Evolutionary conservation across 2,888 invertebrate genomes (phyloP).

Genomic region (Apocheima hispidaria): DNA sequence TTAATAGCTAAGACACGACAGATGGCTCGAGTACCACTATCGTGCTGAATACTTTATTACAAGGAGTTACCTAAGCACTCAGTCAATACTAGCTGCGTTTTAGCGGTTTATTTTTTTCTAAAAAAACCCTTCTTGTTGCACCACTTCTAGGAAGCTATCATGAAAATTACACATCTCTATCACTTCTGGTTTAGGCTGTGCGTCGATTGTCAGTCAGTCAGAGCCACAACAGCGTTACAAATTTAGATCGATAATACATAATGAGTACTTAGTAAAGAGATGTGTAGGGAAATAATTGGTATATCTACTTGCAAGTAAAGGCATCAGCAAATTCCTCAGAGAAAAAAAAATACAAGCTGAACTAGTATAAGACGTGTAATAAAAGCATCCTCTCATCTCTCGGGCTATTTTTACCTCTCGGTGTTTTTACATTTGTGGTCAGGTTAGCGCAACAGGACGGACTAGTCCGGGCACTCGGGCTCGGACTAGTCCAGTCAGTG

Average conservation of each 20-base stretch:
- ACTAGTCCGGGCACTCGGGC: slow-evolving; percentile 15
- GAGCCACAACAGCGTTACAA: no score
- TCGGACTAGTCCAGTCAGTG: slow-evolving; percentile 6
- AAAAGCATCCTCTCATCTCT: slow-evolving; percentile 24
- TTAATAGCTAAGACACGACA: slow-evolving; percentile 3
- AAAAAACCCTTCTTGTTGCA: no score
- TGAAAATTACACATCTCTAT: no score
- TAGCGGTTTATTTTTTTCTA: no score
- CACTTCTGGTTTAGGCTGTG: no score
- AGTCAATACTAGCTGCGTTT: no score
- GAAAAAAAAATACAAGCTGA: slow-evolving; percentile 13
- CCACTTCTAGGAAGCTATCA: no score
- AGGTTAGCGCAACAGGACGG: background rate
- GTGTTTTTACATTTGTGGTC: slow-evolving; percentile 30
- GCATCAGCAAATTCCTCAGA: slow-evolving; percentile 11
- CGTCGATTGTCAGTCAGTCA: no score
- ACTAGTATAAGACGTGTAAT: slow-evolving; percentile 10
- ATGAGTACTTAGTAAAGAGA: background rate
- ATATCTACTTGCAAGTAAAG: slow-evolving; percentile 1
- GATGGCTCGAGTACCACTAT: background rate
- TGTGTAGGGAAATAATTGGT: background rate
- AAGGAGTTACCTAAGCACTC: background rate
- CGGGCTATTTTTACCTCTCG: slow-evolving; percentile 11
- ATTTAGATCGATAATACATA: no score
- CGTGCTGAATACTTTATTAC: background rate